These are phyloP conservation scores for Hexactinellida sp. DNA, from an alignment of 37 sponge, comb jelly and placozoan genomes.

Conservation along the genomic window DNA sequence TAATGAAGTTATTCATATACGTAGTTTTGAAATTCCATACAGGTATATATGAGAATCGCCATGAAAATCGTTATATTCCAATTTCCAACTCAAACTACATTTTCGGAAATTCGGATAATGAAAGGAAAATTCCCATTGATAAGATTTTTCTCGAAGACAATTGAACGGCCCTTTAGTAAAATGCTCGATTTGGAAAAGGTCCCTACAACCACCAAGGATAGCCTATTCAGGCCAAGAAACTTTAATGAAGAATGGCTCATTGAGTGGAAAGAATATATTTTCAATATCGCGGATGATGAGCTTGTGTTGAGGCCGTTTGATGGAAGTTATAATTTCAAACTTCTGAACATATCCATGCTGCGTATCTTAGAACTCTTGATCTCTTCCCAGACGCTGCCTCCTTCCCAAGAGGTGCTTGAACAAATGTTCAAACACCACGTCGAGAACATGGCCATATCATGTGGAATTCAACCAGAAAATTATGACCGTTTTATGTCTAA, in stretches of 20 bases:
- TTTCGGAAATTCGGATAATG: neutral
- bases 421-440: neutral
- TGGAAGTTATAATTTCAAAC: neutral
- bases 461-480: neutral
- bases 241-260: neutral
- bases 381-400: neutral
- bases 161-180: neutral
- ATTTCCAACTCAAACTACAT: too few species aligned
- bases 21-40: too few species aligned
- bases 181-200: neutral
- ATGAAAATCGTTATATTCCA: too few species aligned
- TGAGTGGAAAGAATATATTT: conserved; percentile 1
- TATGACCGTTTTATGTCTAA: neutral
- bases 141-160: neutral
- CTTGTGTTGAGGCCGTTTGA: neutral
- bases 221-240: neutral
- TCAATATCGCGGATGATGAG: neutral
- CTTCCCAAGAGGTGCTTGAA: neutral
- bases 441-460: neutral
- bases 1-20: too few species aligned
- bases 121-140: too few species aligned
- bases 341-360: neutral
- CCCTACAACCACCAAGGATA: neutral
- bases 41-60: too few species aligned
- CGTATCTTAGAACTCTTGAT: neutral